These are phyloP conservation scores for Ditula angustiorana DNA, from an alignment of 2,888 invertebrate genomes.

Conservation along the genomic window DNA sequence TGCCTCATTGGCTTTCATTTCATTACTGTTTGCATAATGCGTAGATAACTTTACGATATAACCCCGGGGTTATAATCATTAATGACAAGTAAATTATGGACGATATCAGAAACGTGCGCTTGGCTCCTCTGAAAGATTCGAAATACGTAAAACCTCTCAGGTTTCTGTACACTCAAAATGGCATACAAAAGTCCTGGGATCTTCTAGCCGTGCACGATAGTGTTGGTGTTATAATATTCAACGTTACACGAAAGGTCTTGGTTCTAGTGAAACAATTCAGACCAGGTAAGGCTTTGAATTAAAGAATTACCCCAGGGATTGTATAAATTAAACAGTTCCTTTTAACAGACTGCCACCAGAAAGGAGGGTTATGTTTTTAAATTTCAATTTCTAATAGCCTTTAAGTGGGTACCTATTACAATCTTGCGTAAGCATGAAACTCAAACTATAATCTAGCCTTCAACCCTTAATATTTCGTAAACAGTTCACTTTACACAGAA, in stretches of 20 bases:
- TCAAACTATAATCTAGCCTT: too few relatives aligned
- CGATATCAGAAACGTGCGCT: slow-evolving; percentile 75
- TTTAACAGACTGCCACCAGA: not conserved
- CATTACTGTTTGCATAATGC: too few relatives aligned
- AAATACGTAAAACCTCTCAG: slow-evolving; percentile 91
- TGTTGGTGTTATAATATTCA: slow-evolving; percentile 93
- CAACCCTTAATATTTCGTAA: too few relatives aligned
- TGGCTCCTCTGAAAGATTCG: slow-evolving; percentile 87
- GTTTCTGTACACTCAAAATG: slow-evolving; percentile 91
- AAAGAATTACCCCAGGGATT: too few relatives aligned
- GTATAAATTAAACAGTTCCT: not conserved
- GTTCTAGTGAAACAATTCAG: slow-evolving; percentile 97
- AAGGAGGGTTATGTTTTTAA: too few relatives aligned
- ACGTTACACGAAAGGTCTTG: slow-evolving; percentile 90
- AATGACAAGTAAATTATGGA: slow-evolving; percentile 68
- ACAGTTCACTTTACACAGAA: too few relatives aligned
- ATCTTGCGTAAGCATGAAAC: too few relatives aligned
- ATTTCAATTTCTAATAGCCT: not conserved
- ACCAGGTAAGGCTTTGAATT: slow-evolving; percentile 86
- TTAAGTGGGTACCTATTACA: not conserved
- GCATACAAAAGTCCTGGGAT: slow-evolving; percentile 92
- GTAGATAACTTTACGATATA: too few relatives aligned
- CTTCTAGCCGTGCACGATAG: slow-evolving; percentile 94
- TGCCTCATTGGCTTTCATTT: too few relatives aligned
- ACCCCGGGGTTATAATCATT: too few relatives aligned